phyloP scores from a whole-genome alignment of 2,888 invertebrate genomes.

The Drosophila fungiperda region DNA sequence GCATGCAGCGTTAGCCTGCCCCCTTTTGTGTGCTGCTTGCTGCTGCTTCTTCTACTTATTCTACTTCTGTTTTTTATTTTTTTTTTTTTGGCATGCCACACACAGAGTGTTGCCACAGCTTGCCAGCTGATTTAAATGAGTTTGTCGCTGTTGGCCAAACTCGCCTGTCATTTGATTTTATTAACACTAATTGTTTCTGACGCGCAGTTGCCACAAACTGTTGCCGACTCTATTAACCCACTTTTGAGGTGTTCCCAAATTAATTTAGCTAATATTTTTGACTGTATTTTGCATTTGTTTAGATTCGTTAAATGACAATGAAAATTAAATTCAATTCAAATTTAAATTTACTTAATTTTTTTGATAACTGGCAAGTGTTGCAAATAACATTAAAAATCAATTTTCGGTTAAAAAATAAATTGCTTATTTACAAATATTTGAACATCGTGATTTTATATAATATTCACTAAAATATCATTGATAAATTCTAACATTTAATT shows the following conservation, averaged over 20 bases:
- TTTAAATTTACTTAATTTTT: too few species aligned
- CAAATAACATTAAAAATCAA: too few species aligned
- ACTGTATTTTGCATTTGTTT: background rate
- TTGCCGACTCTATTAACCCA: background rate
- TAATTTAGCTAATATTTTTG: background rate
- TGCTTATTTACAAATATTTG: too few species aligned
- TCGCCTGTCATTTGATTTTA: conserved; percentile 55
- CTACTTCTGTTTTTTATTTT: background rate
- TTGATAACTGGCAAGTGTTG: too few species aligned
- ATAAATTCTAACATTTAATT: too few species aligned
- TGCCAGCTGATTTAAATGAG: conserved; percentile 65
- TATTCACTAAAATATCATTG: too few species aligned
- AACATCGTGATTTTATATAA: background rate
- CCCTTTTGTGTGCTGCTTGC: background rate
- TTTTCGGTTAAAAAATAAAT: too few species aligned
- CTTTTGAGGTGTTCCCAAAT: background rate
- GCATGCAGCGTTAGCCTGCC: conserved; percentile 6
- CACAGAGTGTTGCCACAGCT: background rate
- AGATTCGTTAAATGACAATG: background rate
- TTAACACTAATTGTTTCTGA: conserved; percentile 61
- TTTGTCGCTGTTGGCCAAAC: conserved; percentile 53
- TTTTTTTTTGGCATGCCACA: conserved; percentile 38
- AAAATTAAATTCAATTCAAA: background rate
- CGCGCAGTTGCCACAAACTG: background rate
- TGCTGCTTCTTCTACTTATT: background rate